A percentile compares a stretch with the other conserved stretches of the same genome.
Evolutionary conservation across 2,113 vertebrate species (phyloP).

Genomic region (Amazona guildingii): DNA sequence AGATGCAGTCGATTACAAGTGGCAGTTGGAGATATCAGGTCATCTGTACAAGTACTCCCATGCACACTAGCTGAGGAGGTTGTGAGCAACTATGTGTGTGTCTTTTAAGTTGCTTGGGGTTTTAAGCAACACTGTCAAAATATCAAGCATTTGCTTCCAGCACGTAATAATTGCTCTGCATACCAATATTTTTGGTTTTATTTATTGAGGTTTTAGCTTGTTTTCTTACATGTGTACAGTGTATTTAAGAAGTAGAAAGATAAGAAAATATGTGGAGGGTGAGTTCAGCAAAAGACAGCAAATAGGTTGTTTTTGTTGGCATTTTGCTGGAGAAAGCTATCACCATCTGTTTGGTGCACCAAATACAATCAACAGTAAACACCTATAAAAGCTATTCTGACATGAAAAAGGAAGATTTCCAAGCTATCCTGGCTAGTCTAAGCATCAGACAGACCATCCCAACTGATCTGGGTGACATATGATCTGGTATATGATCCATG

Average conservation of each 20-base stretch:
- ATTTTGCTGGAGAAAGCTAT: constrained; percentile 29
- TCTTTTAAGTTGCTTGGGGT: not conserved
- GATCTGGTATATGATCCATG: not conserved
- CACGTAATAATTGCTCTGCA: constrained; percentile 53
- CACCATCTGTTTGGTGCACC: not conserved
- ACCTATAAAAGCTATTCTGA: not conserved
- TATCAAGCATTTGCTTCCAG: constrained; percentile 32
- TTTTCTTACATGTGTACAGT: constrained; percentile 70
- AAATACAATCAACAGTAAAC: not conserved
- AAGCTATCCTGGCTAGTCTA: not conserved
- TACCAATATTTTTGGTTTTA: not conserved
- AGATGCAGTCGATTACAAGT: not conserved
- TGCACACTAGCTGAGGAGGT: not conserved
- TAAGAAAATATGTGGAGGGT: not conserved
- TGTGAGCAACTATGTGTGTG: not conserved
- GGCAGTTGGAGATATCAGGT: not conserved
- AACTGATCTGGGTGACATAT: not conserved
- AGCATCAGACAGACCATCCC: not conserved
- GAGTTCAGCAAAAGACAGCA: constrained; percentile 22
- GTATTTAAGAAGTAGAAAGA: constrained; percentile 34
- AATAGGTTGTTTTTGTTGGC: not conserved
- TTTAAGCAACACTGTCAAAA: not conserved
- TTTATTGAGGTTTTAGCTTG: constrained; percentile 71
- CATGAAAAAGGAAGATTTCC: not conserved
- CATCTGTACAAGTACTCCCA: not conserved